A percentile compares a stretch with the other conserved stretches of the same genome.
These are phyloP conservation scores for Alaudala cheleensis DNA, from an alignment of 2,113 vertebrate species.

Conservation along the genomic window DNA sequence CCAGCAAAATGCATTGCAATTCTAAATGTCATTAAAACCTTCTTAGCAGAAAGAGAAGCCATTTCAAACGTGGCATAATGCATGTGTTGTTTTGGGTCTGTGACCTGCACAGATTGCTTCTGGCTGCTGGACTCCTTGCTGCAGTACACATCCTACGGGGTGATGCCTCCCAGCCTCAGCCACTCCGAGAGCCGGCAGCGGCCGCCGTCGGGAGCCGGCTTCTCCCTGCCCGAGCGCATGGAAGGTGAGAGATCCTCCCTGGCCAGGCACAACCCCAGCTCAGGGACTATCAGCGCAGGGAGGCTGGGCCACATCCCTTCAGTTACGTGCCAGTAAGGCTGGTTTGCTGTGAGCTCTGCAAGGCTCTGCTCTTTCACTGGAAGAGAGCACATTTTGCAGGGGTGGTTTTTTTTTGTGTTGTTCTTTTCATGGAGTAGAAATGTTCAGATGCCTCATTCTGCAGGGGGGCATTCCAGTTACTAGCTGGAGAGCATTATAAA, in stretches of 20 bases:
- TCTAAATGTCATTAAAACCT: background rate
- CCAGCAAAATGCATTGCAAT: background rate
- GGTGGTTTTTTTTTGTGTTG: too few relatives aligned
- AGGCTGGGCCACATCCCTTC: background rate
- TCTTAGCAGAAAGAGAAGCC: background rate
- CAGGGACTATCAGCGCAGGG: background rate
- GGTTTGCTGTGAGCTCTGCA: background rate
- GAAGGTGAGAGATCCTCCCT: conserved; percentile 81
- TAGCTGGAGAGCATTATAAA: background rate
- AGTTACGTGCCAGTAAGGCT: fast-evolving
- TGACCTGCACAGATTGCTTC: conserved; percentile 85
- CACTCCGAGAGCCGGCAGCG: conserved; percentile 88
- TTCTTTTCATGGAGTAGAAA: background rate
- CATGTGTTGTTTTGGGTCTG: background rate
- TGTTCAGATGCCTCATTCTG: background rate
- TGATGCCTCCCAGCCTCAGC: conserved; percentile 91
- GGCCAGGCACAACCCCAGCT: fast-evolving
- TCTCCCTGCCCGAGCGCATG: conserved; percentile 85
- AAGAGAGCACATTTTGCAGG: background rate
- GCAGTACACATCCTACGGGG: conserved; percentile 92
- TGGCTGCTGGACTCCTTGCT: conserved; percentile 95
- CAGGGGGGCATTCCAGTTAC: background rate
- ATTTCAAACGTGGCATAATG: background rate
- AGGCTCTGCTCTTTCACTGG: background rate
- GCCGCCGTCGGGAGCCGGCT: conserved; percentile 80